Evolutionary conservation across 2,888 invertebrate genomes (phyloP).

Genomic region (Acanthoscelides obtectus): DNA sequence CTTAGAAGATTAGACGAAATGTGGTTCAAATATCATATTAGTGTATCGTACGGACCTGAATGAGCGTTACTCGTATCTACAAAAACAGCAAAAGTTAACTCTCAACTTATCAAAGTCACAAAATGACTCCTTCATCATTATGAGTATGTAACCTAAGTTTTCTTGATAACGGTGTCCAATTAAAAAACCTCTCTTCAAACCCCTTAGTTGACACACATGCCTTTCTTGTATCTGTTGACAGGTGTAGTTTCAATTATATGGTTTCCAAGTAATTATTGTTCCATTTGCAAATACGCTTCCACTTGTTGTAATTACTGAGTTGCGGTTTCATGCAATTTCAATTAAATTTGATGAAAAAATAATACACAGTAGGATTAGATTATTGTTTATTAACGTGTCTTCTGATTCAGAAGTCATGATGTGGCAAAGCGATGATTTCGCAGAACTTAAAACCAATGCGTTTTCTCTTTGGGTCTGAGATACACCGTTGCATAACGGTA

Average conservation of each 20-base stretch:
- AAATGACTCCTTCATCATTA: too few relatives aligned
- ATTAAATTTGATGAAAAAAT: background rate
- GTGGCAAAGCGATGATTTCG: background rate
- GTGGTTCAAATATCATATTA: too few relatives aligned
- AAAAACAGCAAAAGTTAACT: too few relatives aligned
- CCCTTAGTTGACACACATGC: background rate
- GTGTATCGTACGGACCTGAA: too few relatives aligned
- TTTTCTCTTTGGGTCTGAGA: too few relatives aligned
- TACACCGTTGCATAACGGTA: too few relatives aligned
- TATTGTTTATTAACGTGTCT: background rate
- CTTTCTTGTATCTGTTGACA: background rate
- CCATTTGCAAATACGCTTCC: background rate
- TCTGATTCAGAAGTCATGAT: background rate
- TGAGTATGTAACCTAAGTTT: too few relatives aligned
- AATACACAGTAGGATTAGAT: background rate
- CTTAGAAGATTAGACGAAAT: too few relatives aligned
- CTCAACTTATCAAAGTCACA: too few relatives aligned
- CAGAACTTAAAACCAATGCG: background rate
- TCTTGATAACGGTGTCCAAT: too few relatives aligned
- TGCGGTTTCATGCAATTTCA: background rate
- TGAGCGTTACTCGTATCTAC: too few relatives aligned
- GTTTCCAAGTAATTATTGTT: background rate
- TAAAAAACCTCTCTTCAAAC: background rate
- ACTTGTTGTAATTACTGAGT: background rate
- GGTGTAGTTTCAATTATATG: background rate